Base-by-base conservation (phyloP, 1,140 invertebrate species). In the Rhizoglyphus robini region DNA sequence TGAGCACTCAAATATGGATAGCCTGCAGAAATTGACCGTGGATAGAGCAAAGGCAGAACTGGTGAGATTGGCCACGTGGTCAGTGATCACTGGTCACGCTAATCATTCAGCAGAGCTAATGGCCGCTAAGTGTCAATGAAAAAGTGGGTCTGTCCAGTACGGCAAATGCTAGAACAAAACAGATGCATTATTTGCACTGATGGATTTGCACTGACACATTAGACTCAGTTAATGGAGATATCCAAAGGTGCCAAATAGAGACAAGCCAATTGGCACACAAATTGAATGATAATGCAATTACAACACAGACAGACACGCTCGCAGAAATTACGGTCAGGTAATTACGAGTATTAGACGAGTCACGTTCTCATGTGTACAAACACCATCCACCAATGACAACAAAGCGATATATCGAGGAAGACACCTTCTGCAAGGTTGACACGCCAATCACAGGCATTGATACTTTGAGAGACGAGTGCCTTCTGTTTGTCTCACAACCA, bases 171-270 rank as follows among this genome's bases (percentile, higher is more conserved):
- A 54, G 51, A 54, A 54, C 51, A 54, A 54, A 8, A 54, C 23
- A 23, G 23, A 32, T 54, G 20, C 51, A 54, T 54, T 54, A 54
- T 23, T 15, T 8, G 23, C 51, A 20, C 51, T 54, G 23, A 54
- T 54, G 51, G 51, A n/a, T n/a, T n/a, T n/a, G n/a, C n/a, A n/a
- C n/a, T n/a, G n/a, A 54, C 51, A 54, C 51, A 54, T 54, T 54
- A 54, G 51, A 54, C 51, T 54, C 51, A 54, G 23, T 54, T 23
- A 54, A 54, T 54, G 8, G 51, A 54, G 51, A 54, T 54, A 54
- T 54, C 31, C 8, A 41, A n/a, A n/a, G n/a, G n/a, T n/a, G 20
- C 23, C 23, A 54, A 54, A 54, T 5, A 32, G 51, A 54, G 20
- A 54, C 36, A 41, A 41, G 8, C 8, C 36, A 41, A 41, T 41